These are phyloP conservation scores for Drosophila takahashii DNA, from an alignment of 1,140 invertebrate species.

Conservation along the genomic window DNA sequence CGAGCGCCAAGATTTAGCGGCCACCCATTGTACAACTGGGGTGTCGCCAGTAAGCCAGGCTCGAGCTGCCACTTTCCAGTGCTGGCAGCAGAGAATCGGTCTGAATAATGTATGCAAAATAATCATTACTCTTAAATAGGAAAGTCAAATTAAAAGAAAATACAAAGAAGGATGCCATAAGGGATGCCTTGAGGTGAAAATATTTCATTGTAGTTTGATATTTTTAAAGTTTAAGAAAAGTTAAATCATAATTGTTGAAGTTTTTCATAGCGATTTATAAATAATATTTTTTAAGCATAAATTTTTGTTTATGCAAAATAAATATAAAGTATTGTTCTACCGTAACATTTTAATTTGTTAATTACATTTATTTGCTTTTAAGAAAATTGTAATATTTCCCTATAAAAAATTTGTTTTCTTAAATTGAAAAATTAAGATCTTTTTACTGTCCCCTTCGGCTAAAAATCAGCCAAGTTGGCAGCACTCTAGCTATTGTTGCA, in stretches of 20 bases:
- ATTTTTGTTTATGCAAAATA: too few relatives aligned
- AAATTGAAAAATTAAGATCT: neutral
- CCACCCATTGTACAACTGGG: slow-evolving; percentile 41
- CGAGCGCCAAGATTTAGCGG: slow-evolving; percentile 48
- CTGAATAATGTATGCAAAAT: neutral
- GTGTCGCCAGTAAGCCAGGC: slow-evolving; percentile 35
- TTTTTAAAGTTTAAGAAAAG: too few relatives aligned
- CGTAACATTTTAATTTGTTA: too few relatives aligned
- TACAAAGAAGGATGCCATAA: neutral
- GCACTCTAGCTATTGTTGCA: slow-evolving; percentile 7
- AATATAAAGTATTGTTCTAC: too few relatives aligned
- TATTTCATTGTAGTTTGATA: too few relatives aligned
- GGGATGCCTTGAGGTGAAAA: too few relatives aligned
- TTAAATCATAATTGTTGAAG: too few relatives aligned
- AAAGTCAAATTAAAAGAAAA: neutral
- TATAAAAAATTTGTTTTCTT: too few relatives aligned
- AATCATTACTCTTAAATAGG: neutral
- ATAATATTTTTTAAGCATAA: too few relatives aligned
- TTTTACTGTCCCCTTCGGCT: neutral
- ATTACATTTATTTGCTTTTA: too few relatives aligned
- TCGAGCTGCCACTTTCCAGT: slow-evolving; percentile 11
- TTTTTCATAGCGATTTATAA: too few relatives aligned
- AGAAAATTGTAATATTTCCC: too few relatives aligned
- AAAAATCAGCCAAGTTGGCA: neutral
- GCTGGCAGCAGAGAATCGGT: neutral